These are phyloP conservation scores for Hemicentrotus pulcherrimus DNA, from an alignment of 35 echinoderm and acorn worm species.

Conservation along the genomic window DNA sequence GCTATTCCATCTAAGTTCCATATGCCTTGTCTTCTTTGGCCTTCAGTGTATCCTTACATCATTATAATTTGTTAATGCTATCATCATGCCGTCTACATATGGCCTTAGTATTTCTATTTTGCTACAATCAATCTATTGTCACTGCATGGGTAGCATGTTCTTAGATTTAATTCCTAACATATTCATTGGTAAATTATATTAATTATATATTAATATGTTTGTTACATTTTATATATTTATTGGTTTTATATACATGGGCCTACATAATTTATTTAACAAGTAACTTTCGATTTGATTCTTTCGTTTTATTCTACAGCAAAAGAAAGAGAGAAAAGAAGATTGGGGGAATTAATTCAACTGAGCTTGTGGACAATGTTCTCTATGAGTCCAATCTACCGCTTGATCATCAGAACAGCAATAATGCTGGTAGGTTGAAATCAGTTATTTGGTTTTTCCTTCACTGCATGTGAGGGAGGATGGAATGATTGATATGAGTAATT, in stretches of 20 bases:
- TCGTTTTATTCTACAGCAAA: neutral
- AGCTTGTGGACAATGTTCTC: slow-evolving; percentile 22
- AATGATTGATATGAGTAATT: neutral
- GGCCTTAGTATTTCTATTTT: too few relatives aligned
- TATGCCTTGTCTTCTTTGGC: too few relatives aligned
- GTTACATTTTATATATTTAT: too few relatives aligned
- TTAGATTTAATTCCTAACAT: neutral
- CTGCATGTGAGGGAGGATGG: neutral
- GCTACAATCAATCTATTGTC: too few relatives aligned
- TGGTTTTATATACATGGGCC: too few relatives aligned
- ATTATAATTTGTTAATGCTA: too few relatives aligned
- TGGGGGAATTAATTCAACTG: neutral
- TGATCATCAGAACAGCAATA: neutral
- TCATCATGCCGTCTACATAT: too few relatives aligned
- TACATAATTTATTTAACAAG: too few relatives aligned
- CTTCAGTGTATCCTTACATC: too few relatives aligned
- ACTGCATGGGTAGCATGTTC: neutral
- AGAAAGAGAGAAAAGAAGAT: neutral
- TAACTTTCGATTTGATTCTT: neutral
- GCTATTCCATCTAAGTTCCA: too few relatives aligned
- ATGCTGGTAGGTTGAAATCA: neutral
- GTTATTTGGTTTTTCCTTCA: neutral
- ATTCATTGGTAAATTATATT: neutral
- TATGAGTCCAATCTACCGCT: neutral
- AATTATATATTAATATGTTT: neutral